Conservation (phyloP, 2,888 invertebrate genomes). For the Limnephilus rhombicus region DNA sequence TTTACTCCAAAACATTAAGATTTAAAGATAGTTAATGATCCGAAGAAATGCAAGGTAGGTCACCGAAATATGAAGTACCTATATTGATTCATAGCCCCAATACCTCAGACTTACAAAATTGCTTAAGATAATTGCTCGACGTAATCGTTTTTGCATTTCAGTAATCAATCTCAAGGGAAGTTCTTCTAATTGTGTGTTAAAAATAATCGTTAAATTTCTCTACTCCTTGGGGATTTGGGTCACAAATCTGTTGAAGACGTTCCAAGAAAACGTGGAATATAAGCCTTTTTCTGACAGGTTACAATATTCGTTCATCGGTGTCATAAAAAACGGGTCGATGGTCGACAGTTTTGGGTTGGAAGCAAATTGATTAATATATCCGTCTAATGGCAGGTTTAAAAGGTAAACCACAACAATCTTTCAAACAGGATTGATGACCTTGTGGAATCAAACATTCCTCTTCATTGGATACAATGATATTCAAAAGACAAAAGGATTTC, state of each 20-base stretch:
- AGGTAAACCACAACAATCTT: not conserved
- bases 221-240: not conserved
- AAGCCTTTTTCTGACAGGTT: not conserved
- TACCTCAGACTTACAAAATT: not conserved
- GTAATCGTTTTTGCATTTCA: not conserved
- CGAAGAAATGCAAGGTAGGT: not conserved
- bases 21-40: not conserved
- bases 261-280: not conserved
- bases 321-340: not conserved
- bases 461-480: not conserved
- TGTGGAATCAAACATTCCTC: not conserved
- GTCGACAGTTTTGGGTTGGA: not conserved
- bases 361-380: not conserved
- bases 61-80: not conserved
- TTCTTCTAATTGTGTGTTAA: not conserved
- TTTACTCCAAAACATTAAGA: not conserved
- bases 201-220: not conserved
- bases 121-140: not conserved
- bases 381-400: not conserved
- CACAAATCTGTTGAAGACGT: not conserved
- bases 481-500: conserved; percentile 13
- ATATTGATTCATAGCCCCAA: not conserved
- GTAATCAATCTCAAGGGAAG: not conserved
- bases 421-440: not conserved
- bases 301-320: not conserved